These are phyloP conservation scores for Incurvaria masculella DNA, from an alignment of 2,888 invertebrate genomes.

Conservation along the genomic window DNA sequence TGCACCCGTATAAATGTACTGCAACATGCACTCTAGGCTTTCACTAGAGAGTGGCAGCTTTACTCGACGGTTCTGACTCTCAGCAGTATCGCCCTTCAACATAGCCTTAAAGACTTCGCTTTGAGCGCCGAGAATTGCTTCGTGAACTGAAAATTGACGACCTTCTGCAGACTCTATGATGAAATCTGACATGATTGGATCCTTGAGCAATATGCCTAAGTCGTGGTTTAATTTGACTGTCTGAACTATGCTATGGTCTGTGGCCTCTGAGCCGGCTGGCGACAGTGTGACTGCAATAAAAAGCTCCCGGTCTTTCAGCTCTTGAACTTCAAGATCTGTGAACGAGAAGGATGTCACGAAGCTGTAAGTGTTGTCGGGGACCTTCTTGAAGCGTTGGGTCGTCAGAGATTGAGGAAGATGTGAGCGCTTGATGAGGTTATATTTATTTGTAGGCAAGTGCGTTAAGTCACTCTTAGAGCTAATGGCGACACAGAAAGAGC, in stretches of 20 bases:
- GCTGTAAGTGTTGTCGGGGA: conserved; percentile 18
- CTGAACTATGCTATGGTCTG: conserved; percentile 19
- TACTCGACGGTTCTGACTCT: conserved; percentile 36
- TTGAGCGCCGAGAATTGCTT: conserved; percentile 29
- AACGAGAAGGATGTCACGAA: conserved; percentile 38
- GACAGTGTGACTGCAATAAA: conserved; percentile 29
- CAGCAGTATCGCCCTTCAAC: conserved; percentile 43
- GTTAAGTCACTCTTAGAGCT: conserved; percentile 25
- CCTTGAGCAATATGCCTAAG: conserved; percentile 28
- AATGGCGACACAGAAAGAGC: conserved; percentile 26
- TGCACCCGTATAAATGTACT: conserved; percentile 41
- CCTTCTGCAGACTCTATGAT: conserved; percentile 40
- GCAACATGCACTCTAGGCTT: conserved; percentile 33
- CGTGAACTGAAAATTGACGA: conserved; percentile 35
- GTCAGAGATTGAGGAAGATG: conserved; percentile 23
- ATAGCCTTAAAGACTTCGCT: conserved; percentile 49
- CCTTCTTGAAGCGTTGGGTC: conserved; percentile 23
- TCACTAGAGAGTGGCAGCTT: conserved; percentile 35
- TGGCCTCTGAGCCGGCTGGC: conserved; percentile 6
- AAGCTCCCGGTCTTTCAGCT: conserved; percentile 30
- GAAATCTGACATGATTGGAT: conserved; percentile 40
- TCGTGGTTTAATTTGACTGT: conserved; percentile 29
- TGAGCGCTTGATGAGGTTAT: conserved; percentile 20
- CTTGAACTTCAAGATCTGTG: conserved; percentile 30
- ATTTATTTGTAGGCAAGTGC: conserved; percentile 24